A percentile compares a stretch with the other conserved stretches of the same genome.
phyloP scores from a whole-genome alignment of 2,888 invertebrate genomes.

The Antheraea yamamai region DNA sequence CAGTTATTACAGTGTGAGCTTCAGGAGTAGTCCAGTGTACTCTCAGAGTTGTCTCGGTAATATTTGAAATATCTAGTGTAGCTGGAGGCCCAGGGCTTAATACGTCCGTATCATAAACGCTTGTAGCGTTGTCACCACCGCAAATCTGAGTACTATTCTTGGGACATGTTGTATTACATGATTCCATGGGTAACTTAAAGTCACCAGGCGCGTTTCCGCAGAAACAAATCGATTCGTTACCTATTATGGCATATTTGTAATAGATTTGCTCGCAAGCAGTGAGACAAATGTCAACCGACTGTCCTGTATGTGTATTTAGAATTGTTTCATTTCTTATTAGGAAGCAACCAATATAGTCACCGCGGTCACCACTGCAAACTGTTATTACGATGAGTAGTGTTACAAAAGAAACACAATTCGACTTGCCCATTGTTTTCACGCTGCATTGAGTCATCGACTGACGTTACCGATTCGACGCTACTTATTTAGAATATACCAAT shows the following conservation, averaged over 20 bases:
- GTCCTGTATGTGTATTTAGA: conserved; percentile 72
- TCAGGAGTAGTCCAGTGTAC: conserved; percentile 83
- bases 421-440: conserved; percentile 60
- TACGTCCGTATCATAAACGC: conserved; percentile 86
- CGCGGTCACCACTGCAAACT: conserved; percentile 55
- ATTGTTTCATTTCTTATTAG: conserved; percentile 57
- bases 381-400: conserved; percentile 41
- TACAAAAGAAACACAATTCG: conserved; percentile 38
- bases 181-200: conserved; percentile 64
- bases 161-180: conserved; percentile 83
- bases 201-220: conserved; percentile 71
- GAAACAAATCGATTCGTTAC: conserved; percentile 71
- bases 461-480: conserved; percentile 38
- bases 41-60: conserved; percentile 84
- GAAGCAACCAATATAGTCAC: conserved; percentile 73
- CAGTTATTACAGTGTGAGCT: conserved; percentile 76
- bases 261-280: conserved; percentile 73
- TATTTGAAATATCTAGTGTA: conserved; percentile 79
- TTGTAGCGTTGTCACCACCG: conserved; percentile 85
- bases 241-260: conserved; percentile 72
- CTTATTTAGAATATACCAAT: conserved; percentile 24
- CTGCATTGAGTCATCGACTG: conserved; percentile 52
- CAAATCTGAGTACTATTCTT: conserved; percentile 84
- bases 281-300: conserved; percentile 72
- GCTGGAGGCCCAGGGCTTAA: conserved; percentile 86